A percentile compares a stretch with the other conserved stretches of the same genome.
phyloP scores from a whole-genome alignment of 2,113 vertebrate species.

The Hippoglossus stenolepis region DNA sequence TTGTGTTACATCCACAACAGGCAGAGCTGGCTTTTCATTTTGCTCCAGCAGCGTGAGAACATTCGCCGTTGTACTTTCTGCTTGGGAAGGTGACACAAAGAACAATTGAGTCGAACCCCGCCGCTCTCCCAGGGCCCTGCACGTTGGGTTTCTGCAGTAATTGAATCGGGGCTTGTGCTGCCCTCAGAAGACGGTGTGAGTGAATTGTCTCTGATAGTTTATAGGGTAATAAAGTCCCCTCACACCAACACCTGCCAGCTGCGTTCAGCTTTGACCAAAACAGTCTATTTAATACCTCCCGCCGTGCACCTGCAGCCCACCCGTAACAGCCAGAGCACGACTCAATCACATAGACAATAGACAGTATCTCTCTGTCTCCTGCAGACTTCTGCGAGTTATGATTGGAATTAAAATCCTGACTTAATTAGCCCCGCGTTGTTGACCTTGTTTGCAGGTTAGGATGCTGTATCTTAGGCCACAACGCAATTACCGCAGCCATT shows the following conservation, averaged over 20 bases:
- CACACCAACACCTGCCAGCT: conserved; percentile 76
- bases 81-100: conserved; percentile 61
- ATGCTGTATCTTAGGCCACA: conserved; percentile 42
- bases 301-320: conserved; percentile 70
- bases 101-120: conserved; percentile 53
- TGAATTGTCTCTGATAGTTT: conserved; percentile 72
- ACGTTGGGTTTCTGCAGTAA: conserved; percentile 61
- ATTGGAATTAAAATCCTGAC: conserved; percentile 74
- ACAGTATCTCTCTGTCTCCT: conserved; percentile 1
- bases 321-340: conserved; percentile 34
- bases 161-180: conserved; percentile 68
- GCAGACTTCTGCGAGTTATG: conserved; percentile 53
- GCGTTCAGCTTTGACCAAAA: conserved; percentile 67
- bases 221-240: conserved; percentile 78
- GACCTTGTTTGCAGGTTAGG: conserved; percentile 73
- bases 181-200: conserved; percentile 63
- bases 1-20: conserved; percentile 22
- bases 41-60: conserved; percentile 24
- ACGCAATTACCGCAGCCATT: conserved; percentile 56
- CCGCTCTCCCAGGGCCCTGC: conserved; percentile 49
- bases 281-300: conserved; percentile 67
- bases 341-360: conserved; percentile 30
- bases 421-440: conserved; percentile 65
- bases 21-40: conserved; percentile 40
- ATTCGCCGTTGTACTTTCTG: conserved; percentile 26